Percentiles rank a stretch among this genome's conserved stretches.
These are phyloP conservation scores for Otolemur garnettii DNA, from an alignment of 2,113 vertebrate genomes.

Conservation along the genomic window DNA sequence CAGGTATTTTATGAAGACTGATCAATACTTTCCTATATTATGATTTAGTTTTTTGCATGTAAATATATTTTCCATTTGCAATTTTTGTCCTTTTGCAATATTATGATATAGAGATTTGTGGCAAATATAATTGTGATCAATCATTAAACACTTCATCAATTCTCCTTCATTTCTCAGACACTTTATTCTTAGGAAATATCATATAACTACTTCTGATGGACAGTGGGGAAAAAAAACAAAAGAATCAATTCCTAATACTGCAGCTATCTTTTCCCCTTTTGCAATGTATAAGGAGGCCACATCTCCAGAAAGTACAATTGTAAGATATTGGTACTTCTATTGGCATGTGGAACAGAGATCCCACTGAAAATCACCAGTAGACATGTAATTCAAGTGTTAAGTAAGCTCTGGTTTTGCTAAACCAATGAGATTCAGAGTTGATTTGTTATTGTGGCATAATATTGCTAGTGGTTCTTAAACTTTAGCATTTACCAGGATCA, in stretches of 20 bases:
- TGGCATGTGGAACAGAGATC: not conserved
- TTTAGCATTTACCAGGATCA: not conserved
- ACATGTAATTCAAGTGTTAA: not conserved
- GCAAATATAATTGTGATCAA: conserved; percentile 3
- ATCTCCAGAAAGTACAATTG: not conserved
- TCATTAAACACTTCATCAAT: not conserved
- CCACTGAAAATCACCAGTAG: not conserved
- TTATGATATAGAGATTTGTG: not conserved
- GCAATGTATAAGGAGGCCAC: not conserved
- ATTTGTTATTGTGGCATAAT: not conserved
- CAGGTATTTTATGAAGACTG: not conserved
- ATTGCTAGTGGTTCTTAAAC: not conserved
- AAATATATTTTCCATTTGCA: not conserved
- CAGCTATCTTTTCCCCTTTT: not conserved
- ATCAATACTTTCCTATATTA: not conserved
- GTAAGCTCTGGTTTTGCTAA: not conserved
- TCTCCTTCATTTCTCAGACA: not conserved
- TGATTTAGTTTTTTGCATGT: not conserved
- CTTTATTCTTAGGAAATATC: not conserved
- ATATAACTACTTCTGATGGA: not conserved
- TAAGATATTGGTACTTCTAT: not conserved
- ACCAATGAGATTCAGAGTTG: not conserved
- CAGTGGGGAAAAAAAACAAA: not conserved
- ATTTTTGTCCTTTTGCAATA: not conserved
- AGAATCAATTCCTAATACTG: not conserved